Conservation (phyloP, 2,113 vertebrate species). For the Toxotes jaculatrix region DNA sequence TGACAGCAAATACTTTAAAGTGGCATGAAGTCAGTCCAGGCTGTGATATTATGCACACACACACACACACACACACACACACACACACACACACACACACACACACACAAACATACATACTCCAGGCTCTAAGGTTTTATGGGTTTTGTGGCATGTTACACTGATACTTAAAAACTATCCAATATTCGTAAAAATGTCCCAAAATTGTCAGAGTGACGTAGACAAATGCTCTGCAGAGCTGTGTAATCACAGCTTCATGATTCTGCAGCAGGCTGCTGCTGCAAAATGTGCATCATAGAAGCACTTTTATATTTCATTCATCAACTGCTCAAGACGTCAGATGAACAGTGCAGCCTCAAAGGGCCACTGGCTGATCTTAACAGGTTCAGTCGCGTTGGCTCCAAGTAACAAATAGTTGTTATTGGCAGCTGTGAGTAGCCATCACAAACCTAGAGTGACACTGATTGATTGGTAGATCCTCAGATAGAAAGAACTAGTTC, state of each 20-base stretch:
- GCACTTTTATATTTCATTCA: neutral
- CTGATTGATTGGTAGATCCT: neutral
- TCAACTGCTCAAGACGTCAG: neutral
- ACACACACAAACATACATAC: neutral
- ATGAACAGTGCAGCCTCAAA: neutral
- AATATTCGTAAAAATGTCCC: neutral
- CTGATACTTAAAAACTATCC: neutral
- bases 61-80: neutral
- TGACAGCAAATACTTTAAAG: conserved; percentile 64
- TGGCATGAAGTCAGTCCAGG: conserved; percentile 11
- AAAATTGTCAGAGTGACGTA: neutral
- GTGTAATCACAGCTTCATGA: no score
- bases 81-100: neutral
- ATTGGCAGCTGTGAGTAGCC: neutral
- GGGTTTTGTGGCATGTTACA: neutral
- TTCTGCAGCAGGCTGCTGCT: no score
- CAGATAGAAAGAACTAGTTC: neutral
- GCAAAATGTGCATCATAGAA: no score
- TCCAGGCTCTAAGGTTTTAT: neutral
- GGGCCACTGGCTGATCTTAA: neutral
- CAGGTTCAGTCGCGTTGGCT: neutral
- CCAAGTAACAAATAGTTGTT: neutral
- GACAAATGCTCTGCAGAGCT: no score
- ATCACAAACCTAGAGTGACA: neutral
- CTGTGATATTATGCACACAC: neutral